Evolutionary conservation across 2,797 vertebrate species (phyloP).

Genomic region (Phoebastria nigripes): DNA sequence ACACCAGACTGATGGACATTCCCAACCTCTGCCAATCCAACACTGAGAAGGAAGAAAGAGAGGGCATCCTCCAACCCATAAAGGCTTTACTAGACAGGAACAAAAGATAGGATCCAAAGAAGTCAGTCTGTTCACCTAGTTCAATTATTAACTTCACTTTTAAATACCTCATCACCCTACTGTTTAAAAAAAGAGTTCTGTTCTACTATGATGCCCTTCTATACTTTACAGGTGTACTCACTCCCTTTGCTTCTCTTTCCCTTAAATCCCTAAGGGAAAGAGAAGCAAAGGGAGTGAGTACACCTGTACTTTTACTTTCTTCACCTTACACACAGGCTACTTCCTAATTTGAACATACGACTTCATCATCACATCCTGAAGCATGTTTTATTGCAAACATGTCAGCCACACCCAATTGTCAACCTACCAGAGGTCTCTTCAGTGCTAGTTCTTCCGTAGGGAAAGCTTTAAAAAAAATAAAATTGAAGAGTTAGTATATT

Average conservation of each 20-base stretch:
- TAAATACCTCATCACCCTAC: not conserved
- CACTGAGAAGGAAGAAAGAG: fast-evolving
- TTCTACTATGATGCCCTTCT: not conserved
- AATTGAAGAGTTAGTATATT: fast-evolving
- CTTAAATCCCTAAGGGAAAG: not conserved
- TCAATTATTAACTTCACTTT: not conserved
- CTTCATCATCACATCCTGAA: not conserved
- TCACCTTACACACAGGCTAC: not conserved
- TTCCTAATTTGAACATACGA: not conserved
- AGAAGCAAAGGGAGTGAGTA: too few species aligned
- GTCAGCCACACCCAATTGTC: not conserved
- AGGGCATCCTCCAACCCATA: not conserved
- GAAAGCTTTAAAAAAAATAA: not conserved
- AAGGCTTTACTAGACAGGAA: not conserved
- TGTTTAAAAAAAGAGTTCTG: not conserved
- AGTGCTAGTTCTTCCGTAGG: fast-evolving
- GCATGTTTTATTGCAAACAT: not conserved
- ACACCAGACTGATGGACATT: not conserved
- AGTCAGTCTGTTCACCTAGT: not conserved
- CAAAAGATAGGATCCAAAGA: not conserved
- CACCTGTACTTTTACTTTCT: not conserved
- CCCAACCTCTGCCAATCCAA: not conserved
- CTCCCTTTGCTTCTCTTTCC: not conserved
- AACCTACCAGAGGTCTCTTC: not conserved
- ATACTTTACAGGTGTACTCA: not conserved